Evolutionary conservation across 2,888 invertebrate species (phyloP).

Genomic region (Spilosoma lubricipeda): DNA sequence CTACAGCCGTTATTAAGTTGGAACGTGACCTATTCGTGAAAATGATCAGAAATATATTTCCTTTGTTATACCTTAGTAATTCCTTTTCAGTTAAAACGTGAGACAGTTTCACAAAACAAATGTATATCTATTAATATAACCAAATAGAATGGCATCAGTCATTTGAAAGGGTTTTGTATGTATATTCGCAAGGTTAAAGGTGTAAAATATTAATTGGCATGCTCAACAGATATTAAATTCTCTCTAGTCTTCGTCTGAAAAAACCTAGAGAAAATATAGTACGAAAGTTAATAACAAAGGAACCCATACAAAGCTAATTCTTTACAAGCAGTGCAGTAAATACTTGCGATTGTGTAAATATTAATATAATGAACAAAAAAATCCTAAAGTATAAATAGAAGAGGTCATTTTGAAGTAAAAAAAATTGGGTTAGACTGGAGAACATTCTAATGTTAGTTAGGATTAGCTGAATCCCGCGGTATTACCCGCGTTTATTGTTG

Average conservation of each 20-base stretch:
- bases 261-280: not conserved
- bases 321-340: not conserved
- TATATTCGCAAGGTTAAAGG: not conserved
- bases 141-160: no score
- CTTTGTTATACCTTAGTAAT: not conserved
- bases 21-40: constrained; percentile 9
- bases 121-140: not conserved
- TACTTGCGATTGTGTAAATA: not conserved
- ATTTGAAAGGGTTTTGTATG: not conserved
- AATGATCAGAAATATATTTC: constrained; percentile 5
- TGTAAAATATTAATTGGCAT: not conserved
- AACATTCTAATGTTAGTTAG: no score
- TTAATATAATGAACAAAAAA: not conserved
- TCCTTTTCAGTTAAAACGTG: not conserved
- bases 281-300: not conserved
- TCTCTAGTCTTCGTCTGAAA: not conserved
- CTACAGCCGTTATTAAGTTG: constrained; percentile 3
- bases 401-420: not conserved
- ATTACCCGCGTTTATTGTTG: no score
- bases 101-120: not conserved
- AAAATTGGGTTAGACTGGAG: no score
- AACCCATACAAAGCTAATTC: not conserved
- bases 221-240: not conserved
- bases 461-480: no score
- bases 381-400: not conserved